Conservation (phyloP, 1,140 invertebrate genomes). For the Eufriesea mexicana region DNA sequence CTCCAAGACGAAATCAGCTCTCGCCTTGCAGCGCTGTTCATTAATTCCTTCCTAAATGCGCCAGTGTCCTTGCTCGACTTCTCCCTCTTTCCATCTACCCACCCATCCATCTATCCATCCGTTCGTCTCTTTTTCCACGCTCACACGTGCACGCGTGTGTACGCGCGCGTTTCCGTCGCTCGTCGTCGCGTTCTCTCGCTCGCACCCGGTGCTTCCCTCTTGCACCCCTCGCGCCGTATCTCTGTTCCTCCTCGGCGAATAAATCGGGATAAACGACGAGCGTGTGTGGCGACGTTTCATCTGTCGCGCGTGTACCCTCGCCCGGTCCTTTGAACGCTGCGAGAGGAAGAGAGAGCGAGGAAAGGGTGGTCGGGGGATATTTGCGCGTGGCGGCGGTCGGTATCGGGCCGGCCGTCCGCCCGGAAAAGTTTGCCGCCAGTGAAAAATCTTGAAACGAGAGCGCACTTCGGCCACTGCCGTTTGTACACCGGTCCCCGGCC, state of each 20-base stretch:
- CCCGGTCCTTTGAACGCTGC: slow-evolving; percentile 24
- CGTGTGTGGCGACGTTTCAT: slow-evolving; percentile 32
- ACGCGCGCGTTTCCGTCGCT: too few relatives aligned
- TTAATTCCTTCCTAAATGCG: slow-evolving; percentile 35
- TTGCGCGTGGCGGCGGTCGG: slow-evolving; percentile 1
- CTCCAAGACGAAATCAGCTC: slow-evolving; percentile 54
- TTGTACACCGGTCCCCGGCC: neutral
- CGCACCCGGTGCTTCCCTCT: neutral
- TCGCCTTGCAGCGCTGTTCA: slow-evolving; percentile 34
- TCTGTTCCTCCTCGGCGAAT: neutral
- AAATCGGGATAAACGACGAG: slow-evolving; percentile 31
- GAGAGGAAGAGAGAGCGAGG: neutral
- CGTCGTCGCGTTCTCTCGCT: neutral
- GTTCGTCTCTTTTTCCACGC: neutral
- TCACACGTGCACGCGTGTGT: too few relatives aligned
- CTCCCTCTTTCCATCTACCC: too few relatives aligned
- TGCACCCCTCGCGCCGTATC: neutral
- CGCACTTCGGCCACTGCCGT: slow-evolving; percentile 19
- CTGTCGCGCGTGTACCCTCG: slow-evolving; percentile 11
- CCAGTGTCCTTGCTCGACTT: neutral
- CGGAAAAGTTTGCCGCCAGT: slow-evolving; percentile 25
- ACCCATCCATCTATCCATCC: neutral
- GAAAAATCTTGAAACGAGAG: slow-evolving; percentile 40
- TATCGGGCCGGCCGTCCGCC: neutral
- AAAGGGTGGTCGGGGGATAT: slow-evolving; percentile 11